phyloP scores from a whole-genome alignment of 2,888 invertebrate genomes.

The Clostera curtula region DNA sequence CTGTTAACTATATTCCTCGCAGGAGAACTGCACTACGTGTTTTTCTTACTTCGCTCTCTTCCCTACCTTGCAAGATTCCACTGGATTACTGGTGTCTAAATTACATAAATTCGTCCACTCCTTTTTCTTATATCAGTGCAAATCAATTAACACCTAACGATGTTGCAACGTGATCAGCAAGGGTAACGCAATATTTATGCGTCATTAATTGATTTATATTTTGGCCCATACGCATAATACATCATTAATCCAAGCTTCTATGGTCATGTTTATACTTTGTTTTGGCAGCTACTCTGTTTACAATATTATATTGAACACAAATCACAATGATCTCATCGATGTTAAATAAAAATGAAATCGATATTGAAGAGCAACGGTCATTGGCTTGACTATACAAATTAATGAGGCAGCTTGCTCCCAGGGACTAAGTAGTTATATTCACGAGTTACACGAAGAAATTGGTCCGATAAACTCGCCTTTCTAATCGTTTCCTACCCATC shows the following conservation, averaged over 20 bases:
- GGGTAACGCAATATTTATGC: conserved; percentile 35
- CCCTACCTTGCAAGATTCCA: no score
- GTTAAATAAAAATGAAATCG: no score
- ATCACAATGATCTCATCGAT: conserved; percentile 7
- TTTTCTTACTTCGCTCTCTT: no score
- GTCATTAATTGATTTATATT: conserved; percentile 38
- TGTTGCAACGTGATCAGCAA: conserved; percentile 27
- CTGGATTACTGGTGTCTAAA: no score
- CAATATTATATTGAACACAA: conserved; percentile 14
- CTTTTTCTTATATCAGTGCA: no score
- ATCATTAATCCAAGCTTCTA: conserved; percentile 32
- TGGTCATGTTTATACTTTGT: conserved; percentile 30
- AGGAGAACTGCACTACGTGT: no score
- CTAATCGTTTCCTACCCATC: conserved; percentile 32
- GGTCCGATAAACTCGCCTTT: conserved; percentile 17
- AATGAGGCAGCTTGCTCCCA: no score
- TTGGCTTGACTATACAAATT: no score
- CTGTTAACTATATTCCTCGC: conserved; percentile 10
- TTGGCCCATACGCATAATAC: conserved; percentile 28
- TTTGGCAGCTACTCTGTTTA: conserved; percentile 31
- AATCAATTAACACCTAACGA: no score
- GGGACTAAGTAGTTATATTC: not conserved
- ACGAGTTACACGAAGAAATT: not conserved
- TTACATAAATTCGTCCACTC: no score
- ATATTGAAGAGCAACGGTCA: no score